Evolutionary conservation across 2,888 invertebrate species (phyloP), one percentile per base, ranked within the genome.

Genomic region (Malacosoma neustria): DNA sequence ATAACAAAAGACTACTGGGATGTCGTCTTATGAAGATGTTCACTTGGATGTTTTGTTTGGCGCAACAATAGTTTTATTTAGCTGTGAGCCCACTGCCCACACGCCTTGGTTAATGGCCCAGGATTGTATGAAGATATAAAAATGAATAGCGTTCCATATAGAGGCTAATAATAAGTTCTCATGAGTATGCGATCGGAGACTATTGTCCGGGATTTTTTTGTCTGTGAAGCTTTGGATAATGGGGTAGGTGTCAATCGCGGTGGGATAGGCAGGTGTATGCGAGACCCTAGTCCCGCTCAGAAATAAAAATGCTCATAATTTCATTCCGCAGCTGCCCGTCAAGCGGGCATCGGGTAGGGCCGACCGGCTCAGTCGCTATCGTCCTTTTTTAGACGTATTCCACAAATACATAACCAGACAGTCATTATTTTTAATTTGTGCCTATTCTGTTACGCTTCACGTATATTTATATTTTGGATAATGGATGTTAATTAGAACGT

Each of bases 11-110:
- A 45, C 51, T 57, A 68, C 58, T 54, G 63, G 68, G 72, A 68
- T 61, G 70, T 73, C 68, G 57, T 68, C 67, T 61, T 65, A 84
- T 82, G 74, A 82, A 84, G 84, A 82, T 81, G 81, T 82, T 84
- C 84, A 76, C 79, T 84, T 79, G 63, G 74, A 65, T 53, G 66
- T 75, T 79, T 82, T 82, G 81, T 84, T 79, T 63, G 62, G 59
- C 52, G 61, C 58, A 76, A 84, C 84, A 85, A 85, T 84, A 79
- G 82, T 80, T 82, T 81, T 85, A 82, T 85, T 82, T 81, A 80
- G 77, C 68, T 73, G 45, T 68, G 59, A 72, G 80, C 81, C 81
- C 76, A 72, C 81, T 82, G 76, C 84, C 85, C 84, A 84, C 84
- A 81, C 84, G 82, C 80, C 81, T 73, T 57, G 61, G 65, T 72